Percentiles rank a stretch among this genome's conserved stretches.
phyloP scores from a whole-genome alignment of 2,797 vertebrate genomes.

The Philypnodon macrostomus region DNA sequence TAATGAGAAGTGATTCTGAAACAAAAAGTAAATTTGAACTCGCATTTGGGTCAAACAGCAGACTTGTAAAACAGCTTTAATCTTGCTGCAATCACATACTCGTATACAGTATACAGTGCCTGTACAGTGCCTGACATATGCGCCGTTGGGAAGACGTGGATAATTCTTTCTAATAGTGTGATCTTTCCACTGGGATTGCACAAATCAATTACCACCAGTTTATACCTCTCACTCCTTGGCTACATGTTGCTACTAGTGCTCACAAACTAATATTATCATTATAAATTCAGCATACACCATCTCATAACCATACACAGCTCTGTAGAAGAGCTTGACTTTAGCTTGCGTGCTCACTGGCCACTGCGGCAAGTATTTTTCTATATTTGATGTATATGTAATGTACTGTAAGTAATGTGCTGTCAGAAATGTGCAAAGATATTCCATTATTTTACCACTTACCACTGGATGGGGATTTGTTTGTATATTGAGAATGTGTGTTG shows the following conservation, averaged over 20 bases:
- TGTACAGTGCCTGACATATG: slow-evolving; percentile 38
- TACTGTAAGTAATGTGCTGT: no score
- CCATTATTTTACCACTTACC: no score
- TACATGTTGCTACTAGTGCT: slow-evolving; percentile 48
- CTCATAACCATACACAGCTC: background rate
- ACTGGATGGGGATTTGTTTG: no score
- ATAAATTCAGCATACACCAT: slow-evolving; percentile 28
- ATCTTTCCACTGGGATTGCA: slow-evolving; percentile 64
- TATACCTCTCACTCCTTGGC: slow-evolving; percentile 54
- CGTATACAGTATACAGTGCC: slow-evolving; percentile 15
- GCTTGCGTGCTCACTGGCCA: no score
- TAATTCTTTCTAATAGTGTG: slow-evolving; percentile 72
- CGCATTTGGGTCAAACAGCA: no score
- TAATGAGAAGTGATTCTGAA: no score
- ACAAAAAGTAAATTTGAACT: no score
- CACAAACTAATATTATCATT: slow-evolving; percentile 63
- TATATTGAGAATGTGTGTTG: no score
- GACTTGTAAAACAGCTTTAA: slow-evolving; percentile 15
- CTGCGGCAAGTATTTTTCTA: no score
- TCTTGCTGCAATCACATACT: no score
- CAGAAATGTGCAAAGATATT: no score
- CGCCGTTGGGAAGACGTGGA: slow-evolving; percentile 62
- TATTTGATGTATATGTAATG: no score
- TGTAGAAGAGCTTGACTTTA: background rate
- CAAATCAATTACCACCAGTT: slow-evolving; percentile 70